Conservation (phyloP, 2,797 vertebrate species). For the Enteromius afrohamiltoni region DNA sequence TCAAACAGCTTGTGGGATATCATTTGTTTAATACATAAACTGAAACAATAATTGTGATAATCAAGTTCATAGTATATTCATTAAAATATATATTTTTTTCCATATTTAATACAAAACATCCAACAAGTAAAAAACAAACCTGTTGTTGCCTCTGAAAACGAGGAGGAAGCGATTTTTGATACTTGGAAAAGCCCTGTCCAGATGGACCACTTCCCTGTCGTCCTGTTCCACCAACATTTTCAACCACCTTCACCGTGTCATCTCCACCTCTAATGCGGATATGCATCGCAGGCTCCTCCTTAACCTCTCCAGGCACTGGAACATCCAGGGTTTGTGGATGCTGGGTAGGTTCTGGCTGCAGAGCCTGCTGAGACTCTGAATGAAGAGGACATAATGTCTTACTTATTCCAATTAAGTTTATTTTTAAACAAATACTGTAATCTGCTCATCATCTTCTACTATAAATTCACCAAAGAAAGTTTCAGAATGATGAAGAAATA, state of each 20-base stretch:
- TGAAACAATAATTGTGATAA: not conserved
- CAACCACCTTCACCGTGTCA: slow-evolving; percentile 79
- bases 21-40: not conserved
- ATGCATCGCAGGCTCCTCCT: slow-evolving; percentile 72
- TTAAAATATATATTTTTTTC: not conserved
- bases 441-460: not conserved
- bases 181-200: slow-evolving; percentile 88
- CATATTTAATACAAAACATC: not conserved
- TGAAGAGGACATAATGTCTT: slow-evolving; percentile 38
- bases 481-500: not conserved
- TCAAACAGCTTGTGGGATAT: not conserved
- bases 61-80: not conserved
- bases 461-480: slow-evolving; percentile 7
- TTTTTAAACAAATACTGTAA: not conserved
- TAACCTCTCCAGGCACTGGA: slow-evolving; percentile 70
- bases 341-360: slow-evolving; percentile 69
- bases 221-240: slow-evolving; percentile 70
- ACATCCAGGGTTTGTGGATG: slow-evolving; percentile 68
- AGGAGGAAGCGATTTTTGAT: slow-evolving; percentile 93
- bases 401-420: not conserved
- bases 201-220: slow-evolving; percentile 79
- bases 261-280: slow-evolving; percentile 71
- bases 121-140: slow-evolving; percentile 67
- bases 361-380: slow-evolving; percentile 76
- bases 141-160: slow-evolving; percentile 95